Evolutionary conservation across 2,113 vertebrate species (phyloP).

Genomic region (Python bivittatus): DNA sequence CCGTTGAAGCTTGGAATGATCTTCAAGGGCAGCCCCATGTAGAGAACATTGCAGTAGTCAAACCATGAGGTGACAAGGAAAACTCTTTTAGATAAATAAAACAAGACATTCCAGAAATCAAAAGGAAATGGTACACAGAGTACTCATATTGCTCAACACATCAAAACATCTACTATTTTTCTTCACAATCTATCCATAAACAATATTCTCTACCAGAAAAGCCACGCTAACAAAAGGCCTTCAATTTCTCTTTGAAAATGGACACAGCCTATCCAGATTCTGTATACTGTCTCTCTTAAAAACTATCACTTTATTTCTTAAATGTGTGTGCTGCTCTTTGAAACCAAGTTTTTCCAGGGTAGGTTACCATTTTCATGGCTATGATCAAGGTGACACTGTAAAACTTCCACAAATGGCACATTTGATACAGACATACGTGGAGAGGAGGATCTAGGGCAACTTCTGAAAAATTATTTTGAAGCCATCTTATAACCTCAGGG

Average conservation of each 20-base stretch:
- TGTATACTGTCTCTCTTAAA: background rate
- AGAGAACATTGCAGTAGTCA: background rate
- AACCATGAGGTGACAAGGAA: background rate
- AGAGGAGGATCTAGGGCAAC: background rate
- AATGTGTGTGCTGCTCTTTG: background rate
- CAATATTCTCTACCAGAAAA: background rate
- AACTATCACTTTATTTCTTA: background rate
- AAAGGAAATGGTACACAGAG: background rate
- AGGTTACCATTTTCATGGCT: background rate
- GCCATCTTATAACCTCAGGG: background rate
- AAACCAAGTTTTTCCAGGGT: background rate
- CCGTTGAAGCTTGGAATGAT: background rate
- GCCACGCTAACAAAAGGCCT: background rate
- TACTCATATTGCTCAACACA: background rate
- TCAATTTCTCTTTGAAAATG: background rate
- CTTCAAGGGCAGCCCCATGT: background rate
- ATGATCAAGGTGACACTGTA: constrained; percentile 4
- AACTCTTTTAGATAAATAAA: too few species aligned
- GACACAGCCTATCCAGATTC: background rate
- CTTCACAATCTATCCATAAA: background rate
- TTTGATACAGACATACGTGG: background rate
- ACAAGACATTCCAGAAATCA: background rate
- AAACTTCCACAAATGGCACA: background rate
- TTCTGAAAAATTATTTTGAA: constrained; percentile 4
- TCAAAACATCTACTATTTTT: background rate